Conservation (phyloP, 2,888 invertebrate species). For the Troides aeacus region DNA sequence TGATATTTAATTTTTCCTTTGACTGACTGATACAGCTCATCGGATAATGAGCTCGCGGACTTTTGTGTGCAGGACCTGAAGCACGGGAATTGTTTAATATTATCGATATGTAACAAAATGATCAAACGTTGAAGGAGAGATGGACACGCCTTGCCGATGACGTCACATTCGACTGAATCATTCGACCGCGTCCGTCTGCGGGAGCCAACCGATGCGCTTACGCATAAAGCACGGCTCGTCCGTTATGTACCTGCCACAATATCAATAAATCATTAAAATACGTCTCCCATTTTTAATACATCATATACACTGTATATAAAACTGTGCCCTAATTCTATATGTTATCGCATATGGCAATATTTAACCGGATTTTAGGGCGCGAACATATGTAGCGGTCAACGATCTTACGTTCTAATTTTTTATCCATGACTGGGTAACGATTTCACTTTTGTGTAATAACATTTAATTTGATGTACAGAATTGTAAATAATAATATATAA, state of each 20-base stretch:
- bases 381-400: neutral
- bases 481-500: neutral
- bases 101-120: conserved; percentile 30
- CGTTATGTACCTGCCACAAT: conserved; percentile 32
- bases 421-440: neutral
- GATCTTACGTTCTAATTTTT: conserved; percentile 8
- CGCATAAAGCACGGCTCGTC: conserved; percentile 56
- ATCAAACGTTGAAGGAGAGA: conserved; percentile 45
- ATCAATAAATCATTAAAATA: conserved; percentile 33
- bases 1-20: no score
- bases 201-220: conserved; percentile 49
- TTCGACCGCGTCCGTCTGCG: conserved; percentile 45
- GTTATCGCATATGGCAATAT: conserved; percentile 24
- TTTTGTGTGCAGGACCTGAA: no score
- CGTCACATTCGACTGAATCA: conserved; percentile 67
- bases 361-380: conserved; percentile 10
- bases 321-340: conserved; percentile 33
- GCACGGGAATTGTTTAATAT: conserved; percentile 4
- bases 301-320: conserved; percentile 29
- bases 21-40: no score
- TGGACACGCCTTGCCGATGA: conserved; percentile 63
- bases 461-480: no score
- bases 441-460: no score
- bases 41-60: no score
- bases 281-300: conserved; percentile 27